phyloP scores from a whole-genome alignment of 2,797 vertebrate genomes.

The Odontamblyopus lacepedii region DNA sequence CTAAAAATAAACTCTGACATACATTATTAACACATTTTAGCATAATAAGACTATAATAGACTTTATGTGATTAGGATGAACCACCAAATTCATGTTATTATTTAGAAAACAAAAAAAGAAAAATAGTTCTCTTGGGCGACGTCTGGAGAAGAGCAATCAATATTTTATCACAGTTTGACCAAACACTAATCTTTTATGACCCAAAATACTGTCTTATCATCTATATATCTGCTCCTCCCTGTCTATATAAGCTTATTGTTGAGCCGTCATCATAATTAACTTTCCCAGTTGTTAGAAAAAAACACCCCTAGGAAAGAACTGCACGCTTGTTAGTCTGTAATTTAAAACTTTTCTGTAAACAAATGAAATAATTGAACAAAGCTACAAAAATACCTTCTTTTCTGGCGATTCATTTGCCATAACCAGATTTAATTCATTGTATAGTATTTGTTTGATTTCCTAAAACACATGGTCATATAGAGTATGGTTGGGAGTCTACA shows the following conservation, averaged over 20 bases:
- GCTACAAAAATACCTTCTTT: conserved; percentile 35
- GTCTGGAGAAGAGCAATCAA: conserved; percentile 57
- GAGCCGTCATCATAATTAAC: conserved; percentile 50
- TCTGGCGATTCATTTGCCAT: conserved; percentile 34
- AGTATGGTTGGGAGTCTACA: conserved; percentile 34
- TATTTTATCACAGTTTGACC: conserved; percentile 55
- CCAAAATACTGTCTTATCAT: conserved; percentile 32
- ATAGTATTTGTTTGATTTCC: background rate
- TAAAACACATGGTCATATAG: conserved; percentile 7
- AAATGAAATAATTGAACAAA: conserved; percentile 35
- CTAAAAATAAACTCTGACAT: background rate
- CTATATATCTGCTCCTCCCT: conserved; percentile 34
- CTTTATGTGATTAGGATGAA: background rate
- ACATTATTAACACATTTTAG: background rate
- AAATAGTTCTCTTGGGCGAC: conserved; percentile 26
- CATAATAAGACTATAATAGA: background rate
- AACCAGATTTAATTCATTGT: background rate
- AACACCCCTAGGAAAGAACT: conserved; percentile 38
- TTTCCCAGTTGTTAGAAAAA: conserved; percentile 30
- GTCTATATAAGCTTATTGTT: conserved; percentile 45
- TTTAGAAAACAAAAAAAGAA: no score
- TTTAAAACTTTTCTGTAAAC: conserved; percentile 50
- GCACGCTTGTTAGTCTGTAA: conserved; percentile 53
- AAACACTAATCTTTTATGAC: conserved; percentile 38
- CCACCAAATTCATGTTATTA: background rate